phyloP scores from a whole-genome alignment of 2,113 vertebrate genomes.

The Percopsis transmontana region DNA sequence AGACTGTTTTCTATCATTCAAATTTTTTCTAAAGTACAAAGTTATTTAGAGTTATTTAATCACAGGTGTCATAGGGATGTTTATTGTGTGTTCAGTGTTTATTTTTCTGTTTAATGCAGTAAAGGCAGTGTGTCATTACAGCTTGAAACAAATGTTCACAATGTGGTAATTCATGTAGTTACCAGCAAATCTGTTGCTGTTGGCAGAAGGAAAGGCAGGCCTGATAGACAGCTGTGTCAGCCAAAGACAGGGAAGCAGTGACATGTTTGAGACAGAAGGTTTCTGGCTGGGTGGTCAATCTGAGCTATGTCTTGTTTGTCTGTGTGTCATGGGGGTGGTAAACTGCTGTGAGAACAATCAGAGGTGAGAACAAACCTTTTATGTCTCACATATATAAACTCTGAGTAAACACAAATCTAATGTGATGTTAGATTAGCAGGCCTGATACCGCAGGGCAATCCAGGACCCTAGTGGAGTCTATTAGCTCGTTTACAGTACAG shows the following conservation, averaged over 20 bases:
- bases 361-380: slow-evolving; percentile 39
- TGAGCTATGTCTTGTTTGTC: neutral
- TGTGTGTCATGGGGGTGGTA: slow-evolving; percentile 23
- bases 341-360: slow-evolving; percentile 41
- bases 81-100: too few relatives aligned
- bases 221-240: slow-evolving; percentile 54
- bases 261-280: slow-evolving; percentile 15
- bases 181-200: neutral
- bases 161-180: slow-evolving; percentile 2
- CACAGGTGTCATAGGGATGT: neutral
- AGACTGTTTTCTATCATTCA: slow-evolving; percentile 5
- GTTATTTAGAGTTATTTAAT: neutral
- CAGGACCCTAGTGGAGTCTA: too few relatives aligned
- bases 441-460: neutral
- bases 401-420: slow-evolving; percentile 51
- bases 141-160: slow-evolving; percentile 6
- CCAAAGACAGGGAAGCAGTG: slow-evolving; percentile 27
- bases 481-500: too few relatives aligned
- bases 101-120: neutral
- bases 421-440: slow-evolving; percentile 28
- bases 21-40: neutral
- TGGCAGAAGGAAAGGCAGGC: neutral
- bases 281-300: slow-evolving; percentile 47
- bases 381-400: slow-evolving; percentile 33
- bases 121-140: too few relatives aligned